These are phyloP conservation scores for Drosophila guanche DNA, from an alignment of 1,140 invertebrate species.

Conservation along the genomic window DNA sequence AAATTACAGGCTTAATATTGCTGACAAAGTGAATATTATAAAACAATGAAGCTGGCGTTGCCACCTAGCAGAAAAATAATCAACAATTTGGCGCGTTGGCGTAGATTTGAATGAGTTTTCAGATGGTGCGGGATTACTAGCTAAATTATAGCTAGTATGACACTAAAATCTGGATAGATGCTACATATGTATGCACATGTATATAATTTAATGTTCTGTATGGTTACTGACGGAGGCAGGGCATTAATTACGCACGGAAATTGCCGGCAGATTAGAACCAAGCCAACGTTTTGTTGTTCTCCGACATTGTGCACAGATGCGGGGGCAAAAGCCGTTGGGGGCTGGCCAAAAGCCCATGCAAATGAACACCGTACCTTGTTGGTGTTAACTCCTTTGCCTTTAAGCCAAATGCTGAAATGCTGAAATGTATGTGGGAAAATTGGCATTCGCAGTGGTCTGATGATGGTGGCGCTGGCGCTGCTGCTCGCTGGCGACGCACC, in stretches of 20 bases:
- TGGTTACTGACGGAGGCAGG: not conserved
- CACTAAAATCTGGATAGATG: too few species aligned
- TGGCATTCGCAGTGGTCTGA: slow-evolving; percentile 56
- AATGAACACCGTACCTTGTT: slow-evolving; percentile 52
- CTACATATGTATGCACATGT: too few species aligned
- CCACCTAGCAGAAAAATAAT: slow-evolving; percentile 2
- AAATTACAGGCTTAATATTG: not conserved
- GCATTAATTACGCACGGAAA: slow-evolving; percentile 73
- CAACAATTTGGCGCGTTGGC: slow-evolving; percentile 70
- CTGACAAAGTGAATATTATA: not conserved
- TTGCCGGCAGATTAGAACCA: slow-evolving; percentile 66
- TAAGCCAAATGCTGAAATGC: slow-evolving; percentile 37
- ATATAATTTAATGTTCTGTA: too few species aligned
- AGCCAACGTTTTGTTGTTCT: slow-evolving; percentile 36
- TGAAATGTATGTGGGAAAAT: slow-evolving; percentile 79
- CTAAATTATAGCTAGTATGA: too few species aligned
- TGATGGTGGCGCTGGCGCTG: too few species aligned
- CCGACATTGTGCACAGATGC: slow-evolving; percentile 27
- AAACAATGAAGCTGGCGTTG: slow-evolving; percentile 6
- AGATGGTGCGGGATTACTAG: slow-evolving; percentile 2
- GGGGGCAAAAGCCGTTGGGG: slow-evolving; percentile 42
- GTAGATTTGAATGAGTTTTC: slow-evolving; percentile 66
- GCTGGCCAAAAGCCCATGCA: slow-evolving; percentile 68
- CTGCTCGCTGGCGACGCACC: slow-evolving; percentile 39
- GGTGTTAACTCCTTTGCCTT: slow-evolving; percentile 63